These are phyloP conservation scores for Zaprionus lineosus DNA, from an alignment of 2,888 invertebrate genomes.

Conservation along the genomic window DNA sequence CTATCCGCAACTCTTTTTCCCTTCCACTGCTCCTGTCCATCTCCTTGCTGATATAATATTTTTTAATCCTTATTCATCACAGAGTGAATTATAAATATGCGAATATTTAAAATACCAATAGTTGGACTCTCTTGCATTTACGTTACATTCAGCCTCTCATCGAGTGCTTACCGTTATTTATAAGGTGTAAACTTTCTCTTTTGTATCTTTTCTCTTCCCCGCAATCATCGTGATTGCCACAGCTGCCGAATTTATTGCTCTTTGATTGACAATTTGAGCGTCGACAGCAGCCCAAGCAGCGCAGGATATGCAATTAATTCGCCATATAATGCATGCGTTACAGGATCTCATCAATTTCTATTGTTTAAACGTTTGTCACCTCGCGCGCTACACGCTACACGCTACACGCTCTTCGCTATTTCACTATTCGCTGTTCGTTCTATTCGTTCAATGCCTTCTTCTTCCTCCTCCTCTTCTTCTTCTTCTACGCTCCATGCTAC, in stretches of 20 bases:
- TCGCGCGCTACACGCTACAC: slow-evolving; percentile 19
- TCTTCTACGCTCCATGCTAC: slow-evolving; percentile 13
- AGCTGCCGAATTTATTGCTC: slow-evolving; percentile 63
- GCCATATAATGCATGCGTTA: slow-evolving; percentile 76
- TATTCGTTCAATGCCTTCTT: not conserved
- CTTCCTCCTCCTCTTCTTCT: not conserved
- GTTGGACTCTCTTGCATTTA: slow-evolving; percentile 8
- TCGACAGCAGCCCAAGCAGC: slow-evolving; percentile 26
- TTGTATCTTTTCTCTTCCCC: slow-evolving; percentile 17
- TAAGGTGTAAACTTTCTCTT: slow-evolving; percentile 29
- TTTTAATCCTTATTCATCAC: slow-evolving; percentile 12
- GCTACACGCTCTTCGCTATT: not conserved
- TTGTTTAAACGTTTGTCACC: slow-evolving; percentile 75
- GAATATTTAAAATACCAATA: slow-evolving; percentile 31
- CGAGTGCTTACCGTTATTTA: slow-evolving; percentile 34
- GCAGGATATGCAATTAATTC: slow-evolving; percentile 64
- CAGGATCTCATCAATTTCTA: slow-evolving; percentile 74
- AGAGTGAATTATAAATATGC: slow-evolving; percentile 23
- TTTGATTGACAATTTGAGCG: slow-evolving; percentile 75
- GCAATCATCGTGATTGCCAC: slow-evolving; percentile 15
- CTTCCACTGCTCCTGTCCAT: slow-evolving; percentile 14
- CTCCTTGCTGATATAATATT: too few species aligned
- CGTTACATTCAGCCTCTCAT: slow-evolving; percentile 3
- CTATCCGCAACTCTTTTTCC: too few species aligned
- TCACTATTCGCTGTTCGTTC: too few species aligned